phyloP scores from a whole-genome alignment of 2,113 vertebrate species.

The Catagonus wagneri region DNA sequence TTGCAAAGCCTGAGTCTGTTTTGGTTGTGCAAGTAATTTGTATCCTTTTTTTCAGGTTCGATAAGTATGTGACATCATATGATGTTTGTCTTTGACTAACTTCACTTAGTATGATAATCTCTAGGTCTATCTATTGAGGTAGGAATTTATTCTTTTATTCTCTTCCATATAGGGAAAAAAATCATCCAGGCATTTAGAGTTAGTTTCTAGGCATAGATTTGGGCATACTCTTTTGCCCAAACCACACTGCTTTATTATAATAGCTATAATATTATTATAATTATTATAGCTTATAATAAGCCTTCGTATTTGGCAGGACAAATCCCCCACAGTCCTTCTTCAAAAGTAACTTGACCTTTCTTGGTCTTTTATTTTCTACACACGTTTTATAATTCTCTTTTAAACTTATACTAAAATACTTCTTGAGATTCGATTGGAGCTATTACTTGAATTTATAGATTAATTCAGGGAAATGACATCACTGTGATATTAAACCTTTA shows the following conservation, averaged over 20 bases:
- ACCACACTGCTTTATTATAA: neutral
- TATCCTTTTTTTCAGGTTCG: too few species aligned
- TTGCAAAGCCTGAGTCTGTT: too few species aligned
- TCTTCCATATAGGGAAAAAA: neutral
- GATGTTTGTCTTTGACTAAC: too few species aligned
- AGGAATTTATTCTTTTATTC: conserved; percentile 17
- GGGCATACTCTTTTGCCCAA: neutral
- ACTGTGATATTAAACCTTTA: neutral
- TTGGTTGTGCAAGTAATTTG: too few species aligned
- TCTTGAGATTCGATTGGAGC: conserved; percentile 47
- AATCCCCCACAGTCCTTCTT: neutral
- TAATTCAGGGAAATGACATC: conserved; percentile 1
- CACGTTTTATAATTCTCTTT: conserved; percentile 42
- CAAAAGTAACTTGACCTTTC: neutral
- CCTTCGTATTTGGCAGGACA: conserved; percentile 16
- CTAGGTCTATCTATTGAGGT: neutral
- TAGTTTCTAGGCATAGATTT: neutral
- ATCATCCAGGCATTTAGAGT: neutral
- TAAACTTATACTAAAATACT: neutral
- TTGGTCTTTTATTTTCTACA: neutral
- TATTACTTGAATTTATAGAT: conserved; percentile 4
- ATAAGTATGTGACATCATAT: too few species aligned
- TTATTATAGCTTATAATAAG: neutral
- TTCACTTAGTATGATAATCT: too few species aligned
- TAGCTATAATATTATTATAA: neutral